phyloP scores from a whole-genome alignment of 2,113 vertebrate species.

The Epinephelus moara region DNA sequence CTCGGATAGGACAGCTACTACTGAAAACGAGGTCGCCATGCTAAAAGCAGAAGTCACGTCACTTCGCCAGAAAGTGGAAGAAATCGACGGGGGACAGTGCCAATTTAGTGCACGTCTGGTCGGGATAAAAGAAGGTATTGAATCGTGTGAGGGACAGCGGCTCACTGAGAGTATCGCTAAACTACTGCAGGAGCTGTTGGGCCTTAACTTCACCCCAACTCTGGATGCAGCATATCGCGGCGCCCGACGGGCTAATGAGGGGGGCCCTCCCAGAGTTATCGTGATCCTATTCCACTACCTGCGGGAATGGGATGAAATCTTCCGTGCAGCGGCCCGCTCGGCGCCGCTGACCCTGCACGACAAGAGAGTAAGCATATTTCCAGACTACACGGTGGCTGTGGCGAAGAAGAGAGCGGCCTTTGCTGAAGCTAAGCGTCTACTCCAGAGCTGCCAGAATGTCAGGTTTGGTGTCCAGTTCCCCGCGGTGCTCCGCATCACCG shows the following conservation, averaged over 20 bases:
- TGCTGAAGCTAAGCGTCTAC: too few relatives aligned
- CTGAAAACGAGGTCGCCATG: not conserved
- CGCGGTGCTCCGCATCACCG: not conserved
- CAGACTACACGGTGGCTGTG: not conserved
- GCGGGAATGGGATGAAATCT: not conserved
- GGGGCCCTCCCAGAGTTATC: not conserved
- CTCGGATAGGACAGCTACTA: not conserved
- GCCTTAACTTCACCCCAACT: not conserved
- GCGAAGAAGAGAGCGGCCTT: not conserved
- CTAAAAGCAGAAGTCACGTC: not conserved
- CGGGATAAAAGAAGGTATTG: not conserved
- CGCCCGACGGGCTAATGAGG: not conserved
- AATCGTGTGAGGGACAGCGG: not conserved
- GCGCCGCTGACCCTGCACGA: not conserved
- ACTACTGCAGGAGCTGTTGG: constrained; percentile 1
- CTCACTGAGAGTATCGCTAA: not conserved
- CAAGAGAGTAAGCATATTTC: not conserved
- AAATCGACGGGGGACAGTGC: not conserved
- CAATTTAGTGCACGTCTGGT: not conserved
- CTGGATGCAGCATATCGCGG: not conserved
- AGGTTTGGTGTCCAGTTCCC: not conserved
- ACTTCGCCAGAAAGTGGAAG: not conserved
- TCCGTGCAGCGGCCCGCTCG: not conserved
- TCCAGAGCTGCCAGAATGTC: too few relatives aligned
- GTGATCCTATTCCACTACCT: not conserved